Evolutionary conservation across 1,140 invertebrate species (phyloP), one percentile per base, ranked within the genome.

Genomic region (Drosophila dunni): DNA sequence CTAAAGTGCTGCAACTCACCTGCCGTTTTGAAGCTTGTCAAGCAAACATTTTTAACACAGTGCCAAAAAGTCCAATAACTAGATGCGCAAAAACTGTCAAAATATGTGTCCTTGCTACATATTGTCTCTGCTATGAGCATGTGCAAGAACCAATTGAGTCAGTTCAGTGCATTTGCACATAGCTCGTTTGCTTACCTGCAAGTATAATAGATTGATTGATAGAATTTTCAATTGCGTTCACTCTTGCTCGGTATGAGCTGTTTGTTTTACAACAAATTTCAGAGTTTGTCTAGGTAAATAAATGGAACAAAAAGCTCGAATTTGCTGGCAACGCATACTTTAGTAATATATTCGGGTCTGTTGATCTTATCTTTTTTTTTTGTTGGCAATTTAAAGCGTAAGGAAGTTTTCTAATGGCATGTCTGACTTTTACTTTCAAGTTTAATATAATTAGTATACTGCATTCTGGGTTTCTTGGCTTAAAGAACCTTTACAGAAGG

Each of bases 1-100:
- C 9, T 36, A 0, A 20, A 56, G 2, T 57, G 5, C 42, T 29
- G 10, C 29, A 54, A 63, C 61, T 66, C 75, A 65, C 66, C 81
- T 75, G 65, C 29, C 44, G 34, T 50, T 10, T 40, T 3, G 36
- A 13, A 42, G 2, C 33, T 24, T 51, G 33, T 57, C 36, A 50
- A 36, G 54, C 42, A 44, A 33, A 50, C 11, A 61, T 57, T 81
- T 51, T 51, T 58, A 62, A 68, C 70, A 44, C 56, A 48, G 46
- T 56, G 54, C 66, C 61, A 78, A 67, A 73, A 73, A 54, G 46
- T 66, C 54, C 61, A 82, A 60, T 78, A 75, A 75, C 36, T 56
- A 75, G 50, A 45, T 67, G n/a, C 46, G 24, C 6, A 29, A 58
- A 54, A 77, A 56, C 38, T 76, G 60, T 68, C 58, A 57, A 61